Evolutionary conservation across 2,797 vertebrate genomes (phyloP).

Genomic region (Phoeniculus purpureus): DNA sequence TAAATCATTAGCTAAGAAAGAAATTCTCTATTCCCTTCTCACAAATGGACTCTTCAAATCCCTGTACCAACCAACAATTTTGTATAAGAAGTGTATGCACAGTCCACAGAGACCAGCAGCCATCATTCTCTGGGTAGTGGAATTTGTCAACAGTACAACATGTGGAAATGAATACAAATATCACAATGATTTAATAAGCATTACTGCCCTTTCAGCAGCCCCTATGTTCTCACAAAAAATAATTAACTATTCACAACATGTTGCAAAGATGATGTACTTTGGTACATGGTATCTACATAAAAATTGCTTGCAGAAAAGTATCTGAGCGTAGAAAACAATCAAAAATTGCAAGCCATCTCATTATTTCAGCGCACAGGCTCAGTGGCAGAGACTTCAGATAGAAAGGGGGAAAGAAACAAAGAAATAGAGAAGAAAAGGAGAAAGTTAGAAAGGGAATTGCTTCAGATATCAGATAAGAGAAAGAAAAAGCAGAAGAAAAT

Average conservation of each 20-base stretch:
- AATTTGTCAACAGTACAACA: background rate
- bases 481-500: background rate
- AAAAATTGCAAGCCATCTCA: background rate
- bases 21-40: background rate
- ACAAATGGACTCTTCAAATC: background rate
- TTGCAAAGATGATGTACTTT: background rate
- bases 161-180: conserved; percentile 8
- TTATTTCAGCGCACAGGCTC: background rate
- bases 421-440: background rate
- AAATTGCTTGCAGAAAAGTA: background rate
- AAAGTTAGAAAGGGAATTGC: background rate
- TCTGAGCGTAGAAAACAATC: background rate
- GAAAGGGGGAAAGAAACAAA: background rate
- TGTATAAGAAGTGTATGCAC: background rate
- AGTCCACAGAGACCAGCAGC: background rate
- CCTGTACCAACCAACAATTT: background rate
- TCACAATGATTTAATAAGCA: background rate
- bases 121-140: background rate
- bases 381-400: background rate
- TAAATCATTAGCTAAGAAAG: background rate
- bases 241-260: background rate
- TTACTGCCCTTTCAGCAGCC: background rate
- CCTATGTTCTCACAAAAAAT: background rate
- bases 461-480: background rate
- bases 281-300: background rate